phyloP scores from a whole-genome alignment of 2,797 vertebrate genomes.

The Bufotes viridis region DNA sequence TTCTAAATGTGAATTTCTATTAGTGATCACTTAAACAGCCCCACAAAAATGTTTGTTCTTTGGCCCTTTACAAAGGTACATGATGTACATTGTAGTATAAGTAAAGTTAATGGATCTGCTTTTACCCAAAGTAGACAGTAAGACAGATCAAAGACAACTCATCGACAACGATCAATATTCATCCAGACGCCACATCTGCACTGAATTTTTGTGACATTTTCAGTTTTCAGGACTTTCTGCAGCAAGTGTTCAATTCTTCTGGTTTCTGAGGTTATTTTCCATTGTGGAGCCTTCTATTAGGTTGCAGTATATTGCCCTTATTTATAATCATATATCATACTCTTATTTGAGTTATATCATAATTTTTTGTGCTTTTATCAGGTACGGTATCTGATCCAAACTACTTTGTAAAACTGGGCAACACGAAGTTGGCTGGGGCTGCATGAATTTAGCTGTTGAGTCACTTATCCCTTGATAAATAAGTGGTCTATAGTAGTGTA shows the following conservation, averaged over 20 bases:
- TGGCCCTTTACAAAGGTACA: too few species aligned
- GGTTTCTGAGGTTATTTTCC: background rate
- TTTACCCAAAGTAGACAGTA: background rate
- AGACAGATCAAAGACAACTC: background rate
- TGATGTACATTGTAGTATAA: too few species aligned
- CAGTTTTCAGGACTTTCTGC: background rate
- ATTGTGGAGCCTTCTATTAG: background rate
- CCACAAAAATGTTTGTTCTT: too few species aligned
- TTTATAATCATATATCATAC: background rate
- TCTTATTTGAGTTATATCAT: background rate
- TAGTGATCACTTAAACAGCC: too few species aligned
- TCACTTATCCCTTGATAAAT: conserved; percentile 43
- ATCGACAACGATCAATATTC: background rate
- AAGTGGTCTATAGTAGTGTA: conserved; percentile 38
- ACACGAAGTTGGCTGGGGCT: background rate
- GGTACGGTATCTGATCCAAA: background rate
- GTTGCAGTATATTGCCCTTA: background rate
- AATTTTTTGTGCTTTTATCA: background rate
- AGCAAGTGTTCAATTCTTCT: background rate
- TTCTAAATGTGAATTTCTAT: too few species aligned
- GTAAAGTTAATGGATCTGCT: too few species aligned
- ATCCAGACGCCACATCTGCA: background rate
- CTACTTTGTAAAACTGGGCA: conserved; percentile 29
- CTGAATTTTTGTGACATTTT: background rate
- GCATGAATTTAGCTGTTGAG: conserved; percentile 19